Evolutionary conservation across 2,797 vertebrate species (phyloP).

Genomic region (Lemur catta): DNA sequence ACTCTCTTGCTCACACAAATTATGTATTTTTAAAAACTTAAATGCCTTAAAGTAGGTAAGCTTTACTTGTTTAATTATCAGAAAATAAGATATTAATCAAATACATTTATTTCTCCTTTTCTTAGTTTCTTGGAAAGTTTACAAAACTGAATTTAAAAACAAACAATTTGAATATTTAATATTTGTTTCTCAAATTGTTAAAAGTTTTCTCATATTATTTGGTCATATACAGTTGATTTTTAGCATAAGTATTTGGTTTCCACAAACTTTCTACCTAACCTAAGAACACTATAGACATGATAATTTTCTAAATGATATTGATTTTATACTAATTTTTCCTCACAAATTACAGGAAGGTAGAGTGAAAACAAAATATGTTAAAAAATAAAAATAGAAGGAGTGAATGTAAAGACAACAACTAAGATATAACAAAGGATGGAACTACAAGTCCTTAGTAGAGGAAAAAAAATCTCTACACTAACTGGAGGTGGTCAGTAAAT

Average conservation of each 20-base stretch:
- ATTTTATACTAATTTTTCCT: neutral
- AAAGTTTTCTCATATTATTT: neutral
- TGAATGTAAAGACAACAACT: neutral
- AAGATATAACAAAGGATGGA: neutral
- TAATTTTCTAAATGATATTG: neutral
- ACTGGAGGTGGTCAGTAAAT: neutral
- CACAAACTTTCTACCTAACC: neutral
- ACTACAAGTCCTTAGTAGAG: neutral
- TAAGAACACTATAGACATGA: neutral
- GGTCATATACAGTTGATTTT: neutral
- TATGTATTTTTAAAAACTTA: neutral
- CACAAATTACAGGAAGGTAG: neutral
- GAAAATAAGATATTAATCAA: conserved; percentile 1
- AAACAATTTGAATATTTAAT: neutral
- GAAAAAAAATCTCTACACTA: neutral
- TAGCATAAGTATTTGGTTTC: neutral
- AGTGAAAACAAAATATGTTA: neutral
- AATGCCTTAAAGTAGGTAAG: neutral
- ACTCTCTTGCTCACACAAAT: neutral
- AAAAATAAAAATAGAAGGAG: neutral
- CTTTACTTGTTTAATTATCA: neutral
- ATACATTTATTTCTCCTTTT: neutral
- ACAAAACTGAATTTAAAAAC: neutral
- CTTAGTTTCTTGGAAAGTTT: neutral
- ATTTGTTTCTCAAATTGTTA: neutral